These are phyloP conservation scores for Arremon brunneinucha DNA, from an alignment of 2,797 vertebrate species.

Conservation along the genomic window DNA sequence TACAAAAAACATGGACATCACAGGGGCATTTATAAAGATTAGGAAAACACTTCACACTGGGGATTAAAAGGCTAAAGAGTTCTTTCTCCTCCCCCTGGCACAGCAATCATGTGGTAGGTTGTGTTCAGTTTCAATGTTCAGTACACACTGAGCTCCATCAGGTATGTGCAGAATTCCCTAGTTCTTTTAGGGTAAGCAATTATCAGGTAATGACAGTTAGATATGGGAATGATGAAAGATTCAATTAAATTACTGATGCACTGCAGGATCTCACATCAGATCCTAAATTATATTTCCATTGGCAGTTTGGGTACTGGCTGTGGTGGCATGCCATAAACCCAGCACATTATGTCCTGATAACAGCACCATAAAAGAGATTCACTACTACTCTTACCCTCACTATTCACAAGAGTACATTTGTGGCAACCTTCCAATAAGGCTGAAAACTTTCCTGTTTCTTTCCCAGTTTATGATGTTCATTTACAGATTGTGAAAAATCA, in stretches of 20 bases:
- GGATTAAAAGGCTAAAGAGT: not conserved
- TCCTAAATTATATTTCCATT: slow-evolving; percentile 57
- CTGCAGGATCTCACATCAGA: slow-evolving; percentile 36
- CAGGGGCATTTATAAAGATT: not conserved
- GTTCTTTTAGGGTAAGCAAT: slow-evolving; percentile 30
- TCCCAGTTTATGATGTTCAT: not conserved
- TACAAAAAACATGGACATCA: not conserved
- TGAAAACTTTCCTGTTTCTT: slow-evolving; percentile 32
- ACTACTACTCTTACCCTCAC: slow-evolving; percentile 49
- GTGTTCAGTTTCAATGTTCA: not conserved
- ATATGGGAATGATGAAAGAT: slow-evolving; percentile 44
- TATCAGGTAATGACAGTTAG: slow-evolving; percentile 24
- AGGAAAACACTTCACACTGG: not conserved
- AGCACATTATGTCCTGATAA: slow-evolving; percentile 59
- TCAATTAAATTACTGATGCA: slow-evolving; percentile 56
- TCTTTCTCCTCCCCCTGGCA: not conserved
- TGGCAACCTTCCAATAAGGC: slow-evolving; percentile 45
- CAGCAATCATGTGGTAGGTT: not conserved
- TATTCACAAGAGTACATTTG: slow-evolving; percentile 46
- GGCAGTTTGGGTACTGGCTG: slow-evolving; percentile 43
- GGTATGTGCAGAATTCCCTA: not conserved
- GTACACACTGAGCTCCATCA: not conserved
- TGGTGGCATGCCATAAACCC: slow-evolving; percentile 51
- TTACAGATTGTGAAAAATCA: not conserved
- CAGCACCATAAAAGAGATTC: slow-evolving; percentile 65